Base-by-base conservation (phyloP, 1,140 invertebrate species). In the Mamestra configurata region DNA sequence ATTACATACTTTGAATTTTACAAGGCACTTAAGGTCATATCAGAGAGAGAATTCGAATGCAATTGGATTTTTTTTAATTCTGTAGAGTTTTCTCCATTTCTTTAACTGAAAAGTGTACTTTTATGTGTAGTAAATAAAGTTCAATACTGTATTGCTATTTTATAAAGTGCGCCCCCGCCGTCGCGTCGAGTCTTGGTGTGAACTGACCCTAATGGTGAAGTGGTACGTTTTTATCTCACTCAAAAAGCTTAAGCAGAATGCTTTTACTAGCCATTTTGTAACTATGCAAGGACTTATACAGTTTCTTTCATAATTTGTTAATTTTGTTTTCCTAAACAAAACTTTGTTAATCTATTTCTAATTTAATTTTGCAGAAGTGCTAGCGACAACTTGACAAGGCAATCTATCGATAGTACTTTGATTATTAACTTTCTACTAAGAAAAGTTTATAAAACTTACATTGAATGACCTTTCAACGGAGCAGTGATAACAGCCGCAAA, bases 331-430 rank as follows among this genome's bases (percentile, higher is more conserved):
- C 59, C n/a, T 18, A 13, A 22, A 22, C 35, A 40, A 8, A 22
- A 66, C 18, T 40, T 66, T 40, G 1, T 20, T 64, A 40, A 64
- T 64, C 31, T 20, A 40, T 37, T 37, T 64, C 40, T 8, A 64
- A 40, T 37, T 40, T 40, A 40, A 40, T 40, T 37, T 59, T 31
- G 24, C 13, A 0, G 27, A 31, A 31, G 5, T 31, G 24, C 24
- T 15, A 61, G 22, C 35, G 15, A 24, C 15, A n/a, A 35, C 2
- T 31, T 20, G 35, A 64, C 59, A 11, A 10, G 35, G 35, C n/a
- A 64, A 64, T 64, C 18, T 18, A 64, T 40, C 31, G 35, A 40
- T 37, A 4, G 3, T 27, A 57, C 15, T 18, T 27, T 22, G 22
- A 55, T 55, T 55, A 10, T 22, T 1, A 5, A 4, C 18, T 53